Conservation (phyloP, 2,888 invertebrate genomes). For the Serrognathus titanus region DNA sequence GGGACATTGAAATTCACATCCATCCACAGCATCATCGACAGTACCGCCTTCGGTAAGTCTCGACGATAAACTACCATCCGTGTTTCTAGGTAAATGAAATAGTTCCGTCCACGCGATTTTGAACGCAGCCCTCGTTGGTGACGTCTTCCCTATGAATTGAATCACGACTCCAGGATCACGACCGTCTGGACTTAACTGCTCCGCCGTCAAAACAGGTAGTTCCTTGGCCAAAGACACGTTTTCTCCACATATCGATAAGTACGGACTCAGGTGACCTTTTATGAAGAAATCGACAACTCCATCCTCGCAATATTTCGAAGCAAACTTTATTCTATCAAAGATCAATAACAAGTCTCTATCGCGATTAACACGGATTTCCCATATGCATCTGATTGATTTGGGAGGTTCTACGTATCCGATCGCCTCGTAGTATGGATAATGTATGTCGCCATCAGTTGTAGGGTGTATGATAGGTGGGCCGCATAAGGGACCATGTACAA, state of each 20-base stretch:
- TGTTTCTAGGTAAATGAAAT: constrained; percentile 79
- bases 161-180: constrained; percentile 60
- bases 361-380: constrained; percentile 68
- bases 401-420: constrained; percentile 65
- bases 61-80: constrained; percentile 78
- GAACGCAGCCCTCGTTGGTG: constrained; percentile 79
- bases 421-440: constrained; percentile 81
- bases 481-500: constrained; percentile 84
- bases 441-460: constrained; percentile 80
- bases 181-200: constrained; percentile 67
- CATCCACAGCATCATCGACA: constrained; percentile 50
- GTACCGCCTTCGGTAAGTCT: constrained; percentile 60
- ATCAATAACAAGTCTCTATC: constrained; percentile 85
- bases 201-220: constrained; percentile 74
- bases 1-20: constrained; percentile 85
- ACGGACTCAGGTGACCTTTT: constrained; percentile 61
- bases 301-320: constrained; percentile 80
- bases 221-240: constrained; percentile 79
- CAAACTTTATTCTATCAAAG: constrained; percentile 82
- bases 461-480: constrained; percentile 79
- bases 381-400: constrained; percentile 57
- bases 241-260: constrained; percentile 79
- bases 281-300: constrained; percentile 78
- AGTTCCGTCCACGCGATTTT: constrained; percentile 89
- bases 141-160: constrained; percentile 59